Evolutionary conservation across 2,888 invertebrate species (phyloP).

Genomic region (Mythimna impura): DNA sequence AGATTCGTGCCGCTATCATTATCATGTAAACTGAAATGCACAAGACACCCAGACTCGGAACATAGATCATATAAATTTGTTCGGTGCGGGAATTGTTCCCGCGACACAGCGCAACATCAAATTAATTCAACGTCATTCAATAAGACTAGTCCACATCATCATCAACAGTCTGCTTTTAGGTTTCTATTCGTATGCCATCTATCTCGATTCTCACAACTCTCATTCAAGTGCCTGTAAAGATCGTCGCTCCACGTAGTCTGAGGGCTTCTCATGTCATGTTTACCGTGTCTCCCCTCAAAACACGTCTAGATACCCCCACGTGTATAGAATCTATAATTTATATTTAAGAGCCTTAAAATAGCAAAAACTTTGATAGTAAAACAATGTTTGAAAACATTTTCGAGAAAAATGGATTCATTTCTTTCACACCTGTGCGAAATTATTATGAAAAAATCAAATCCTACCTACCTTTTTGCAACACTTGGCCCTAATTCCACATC

Average conservation of each 20-base stretch:
- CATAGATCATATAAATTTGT: no score
- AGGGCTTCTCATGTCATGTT: neutral
- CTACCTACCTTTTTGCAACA: slow-evolving; percentile 4
- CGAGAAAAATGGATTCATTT: neutral
- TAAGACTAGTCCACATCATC: neutral
- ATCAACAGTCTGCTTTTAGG: neutral
- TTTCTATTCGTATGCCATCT: no score
- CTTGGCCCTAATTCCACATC: neutral
- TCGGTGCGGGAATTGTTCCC: no score
- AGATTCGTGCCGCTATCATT: no score
- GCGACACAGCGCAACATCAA: no score
- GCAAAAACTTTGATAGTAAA: neutral
- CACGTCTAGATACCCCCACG: neutral
- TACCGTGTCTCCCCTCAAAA: neutral
- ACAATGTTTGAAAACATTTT: neutral
- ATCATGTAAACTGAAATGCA: no score
- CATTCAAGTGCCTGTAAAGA: neutral
- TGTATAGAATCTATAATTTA: neutral
- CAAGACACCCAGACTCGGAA: no score
- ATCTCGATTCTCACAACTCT: neutral
- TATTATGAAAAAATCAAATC: slow-evolving; percentile 6
- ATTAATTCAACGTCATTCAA: no score
- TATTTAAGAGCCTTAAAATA: neutral
- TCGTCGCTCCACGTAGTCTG: neutral
- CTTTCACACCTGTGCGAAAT: neutral